A percentile compares a stretch with the other conserved stretches of the same genome.
Evolutionary conservation across 2,113 vertebrate species (phyloP).

Genomic region (Sylvietta virens): DNA sequence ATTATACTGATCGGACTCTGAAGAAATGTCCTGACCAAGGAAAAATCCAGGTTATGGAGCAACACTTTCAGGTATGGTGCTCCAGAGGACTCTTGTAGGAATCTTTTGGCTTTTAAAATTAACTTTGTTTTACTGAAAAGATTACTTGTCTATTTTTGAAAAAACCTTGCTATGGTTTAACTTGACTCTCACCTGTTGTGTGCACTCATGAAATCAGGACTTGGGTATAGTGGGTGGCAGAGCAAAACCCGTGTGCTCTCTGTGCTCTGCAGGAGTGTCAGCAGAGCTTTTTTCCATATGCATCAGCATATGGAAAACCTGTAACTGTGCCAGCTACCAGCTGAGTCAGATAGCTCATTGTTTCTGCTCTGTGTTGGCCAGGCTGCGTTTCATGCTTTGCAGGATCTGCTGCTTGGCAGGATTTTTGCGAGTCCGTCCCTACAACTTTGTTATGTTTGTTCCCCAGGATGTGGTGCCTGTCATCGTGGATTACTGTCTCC

Average conservation of each 20-base stretch:
- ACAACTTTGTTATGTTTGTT: constrained; percentile 19
- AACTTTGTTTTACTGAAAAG: neutral
- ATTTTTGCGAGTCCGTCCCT: neutral
- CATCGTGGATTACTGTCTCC: constrained; percentile 91
- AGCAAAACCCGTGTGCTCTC: neutral
- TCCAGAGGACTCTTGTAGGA: neutral
- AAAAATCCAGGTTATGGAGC: constrained; percentile 94
- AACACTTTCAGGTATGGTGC: constrained; percentile 87
- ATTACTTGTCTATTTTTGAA: neutral
- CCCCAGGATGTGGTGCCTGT: constrained; percentile 87
- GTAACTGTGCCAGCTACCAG: neutral
- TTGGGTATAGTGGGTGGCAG: neutral
- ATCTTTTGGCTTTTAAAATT: neutral
- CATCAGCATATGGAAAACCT: neutral
- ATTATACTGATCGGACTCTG: constrained; percentile 84
- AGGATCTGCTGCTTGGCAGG: neutral
- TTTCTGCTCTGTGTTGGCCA: neutral
- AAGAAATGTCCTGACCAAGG: constrained; percentile 96
- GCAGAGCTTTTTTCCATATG: neutral
- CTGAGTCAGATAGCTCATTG: neutral
- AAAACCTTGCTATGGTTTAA: neutral
- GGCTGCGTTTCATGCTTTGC: neutral
- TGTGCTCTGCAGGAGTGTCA: neutral
- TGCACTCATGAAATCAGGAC: neutral
- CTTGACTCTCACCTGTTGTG: neutral